Percentiles rank a stretch among this genome's conserved stretches.
Conservation (phyloP, 2,888 invertebrate species). For the Norana najaformis region DNA sequence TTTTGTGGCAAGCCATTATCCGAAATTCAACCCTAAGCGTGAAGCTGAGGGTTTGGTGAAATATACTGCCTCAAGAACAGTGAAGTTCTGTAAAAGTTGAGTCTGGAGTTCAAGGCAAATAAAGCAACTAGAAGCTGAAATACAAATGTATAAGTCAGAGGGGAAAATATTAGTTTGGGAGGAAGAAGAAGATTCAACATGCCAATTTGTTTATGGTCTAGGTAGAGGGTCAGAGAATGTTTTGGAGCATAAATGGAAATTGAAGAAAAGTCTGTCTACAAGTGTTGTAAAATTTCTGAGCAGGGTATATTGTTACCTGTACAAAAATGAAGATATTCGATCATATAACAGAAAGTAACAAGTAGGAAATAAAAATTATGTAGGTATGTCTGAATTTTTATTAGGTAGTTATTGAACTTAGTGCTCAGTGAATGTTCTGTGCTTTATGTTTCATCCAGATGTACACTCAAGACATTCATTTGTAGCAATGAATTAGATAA, state of each 20-base stretch:
- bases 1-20: neutral
- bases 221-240: neutral
- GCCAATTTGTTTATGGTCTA: neutral
- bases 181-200: neutral
- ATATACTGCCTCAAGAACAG: neutral
- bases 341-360: neutral
- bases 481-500: slow-evolving; percentile 13
- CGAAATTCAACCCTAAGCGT: neutral
- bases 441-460: slow-evolving; percentile 4
- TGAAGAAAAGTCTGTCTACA: neutral
- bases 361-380: neutral
- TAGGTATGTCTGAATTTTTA: neutral
- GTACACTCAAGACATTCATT: neutral
- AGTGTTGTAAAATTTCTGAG: neutral
- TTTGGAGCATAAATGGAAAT: neutral
- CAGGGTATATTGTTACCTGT: neutral
- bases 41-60: neutral
- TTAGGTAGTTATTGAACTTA: neutral
- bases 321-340: slow-evolving; percentile 15
- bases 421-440: neutral
- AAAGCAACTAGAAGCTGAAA: neutral
- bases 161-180: neutral
- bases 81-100: neutral
- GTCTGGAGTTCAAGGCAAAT: neutral
- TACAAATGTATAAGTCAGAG: neutral